Conservation (phyloP, 2,888 invertebrate genomes). For the Leucophora obtusa region DNA sequence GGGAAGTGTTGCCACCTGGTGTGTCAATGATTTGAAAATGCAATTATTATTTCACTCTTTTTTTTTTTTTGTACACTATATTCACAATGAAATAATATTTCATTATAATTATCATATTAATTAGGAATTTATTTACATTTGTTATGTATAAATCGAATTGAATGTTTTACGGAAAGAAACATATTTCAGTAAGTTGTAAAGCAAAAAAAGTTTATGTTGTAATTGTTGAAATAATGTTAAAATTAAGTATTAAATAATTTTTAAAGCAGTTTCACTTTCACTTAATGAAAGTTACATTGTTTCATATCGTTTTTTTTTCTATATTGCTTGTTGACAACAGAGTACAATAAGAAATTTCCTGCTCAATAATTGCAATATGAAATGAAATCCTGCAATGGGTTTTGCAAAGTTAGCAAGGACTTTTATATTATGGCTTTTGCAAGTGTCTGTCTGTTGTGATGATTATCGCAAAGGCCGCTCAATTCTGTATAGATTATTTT, state of each 20-base stretch:
- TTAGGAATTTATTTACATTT: slow-evolving; percentile 50
- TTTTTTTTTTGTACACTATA: neutral
- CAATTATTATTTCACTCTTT: slow-evolving; percentile 37
- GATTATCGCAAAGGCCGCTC: no score
- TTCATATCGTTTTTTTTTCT: neutral
- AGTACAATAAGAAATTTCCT: no score
- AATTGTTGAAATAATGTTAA: slow-evolving; percentile 39
- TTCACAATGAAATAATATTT: slow-evolving; percentile 43
- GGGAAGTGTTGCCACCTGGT: slow-evolving; percentile 60
- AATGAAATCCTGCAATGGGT: no score
- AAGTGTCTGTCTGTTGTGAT: no score
- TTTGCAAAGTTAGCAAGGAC: no score
- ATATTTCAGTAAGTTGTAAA: slow-evolving; percentile 18
- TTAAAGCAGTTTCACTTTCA: slow-evolving; percentile 40
- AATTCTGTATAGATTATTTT: no score
- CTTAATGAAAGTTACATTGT: neutral
- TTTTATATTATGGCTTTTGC: no score
- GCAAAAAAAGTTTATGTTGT: slow-evolving; percentile 37
- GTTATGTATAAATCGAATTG: neutral
- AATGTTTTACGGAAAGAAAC: neutral
- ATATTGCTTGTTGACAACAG: no score
- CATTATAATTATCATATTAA: slow-evolving; percentile 61
- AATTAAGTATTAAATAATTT: slow-evolving; percentile 43
- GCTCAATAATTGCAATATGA: no score
- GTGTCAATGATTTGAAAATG: slow-evolving; percentile 48